Conservation (phyloP, 1,140 invertebrate species). For the Pogonognathellus flavescens region DNA sequence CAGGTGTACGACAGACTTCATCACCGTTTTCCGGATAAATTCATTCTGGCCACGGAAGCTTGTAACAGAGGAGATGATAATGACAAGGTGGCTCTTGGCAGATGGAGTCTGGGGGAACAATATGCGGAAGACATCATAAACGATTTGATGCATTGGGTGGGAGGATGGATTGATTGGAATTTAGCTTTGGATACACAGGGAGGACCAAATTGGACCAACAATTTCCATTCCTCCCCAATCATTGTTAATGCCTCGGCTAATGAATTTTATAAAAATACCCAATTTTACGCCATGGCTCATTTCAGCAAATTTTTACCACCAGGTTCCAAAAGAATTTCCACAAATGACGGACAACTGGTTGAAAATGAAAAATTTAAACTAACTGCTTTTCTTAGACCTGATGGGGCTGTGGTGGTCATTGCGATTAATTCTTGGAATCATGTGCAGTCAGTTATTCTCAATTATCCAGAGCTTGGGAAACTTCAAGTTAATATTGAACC, state of each 20-base stretch:
- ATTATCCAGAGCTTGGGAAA: conserved; percentile 44
- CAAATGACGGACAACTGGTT: background rate
- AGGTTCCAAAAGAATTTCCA: conserved; percentile 72
- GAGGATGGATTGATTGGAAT: conserved; percentile 92
- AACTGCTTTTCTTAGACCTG: conserved; percentile 75
- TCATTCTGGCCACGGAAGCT: conserved; percentile 84
- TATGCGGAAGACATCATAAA: conserved; percentile 81
- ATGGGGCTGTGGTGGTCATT: conserved; percentile 74
- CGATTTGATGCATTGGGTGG: conserved; percentile 79
- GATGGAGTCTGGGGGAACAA: conserved; percentile 79
- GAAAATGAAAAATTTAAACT: background rate
- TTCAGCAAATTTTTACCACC: conserved; percentile 84
- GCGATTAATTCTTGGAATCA: conserved; percentile 76
- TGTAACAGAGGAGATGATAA: conserved; percentile 75
- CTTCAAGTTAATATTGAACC: conserved; percentile 57
- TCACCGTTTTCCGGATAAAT: conserved; percentile 78
- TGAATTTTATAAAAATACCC: conserved; percentile 90
- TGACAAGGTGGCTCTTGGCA: conserved; percentile 75
- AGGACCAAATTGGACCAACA: conserved; percentile 59
- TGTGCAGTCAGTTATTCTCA: conserved; percentile 45
- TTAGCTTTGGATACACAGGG: conserved; percentile 72
- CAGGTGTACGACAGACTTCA: conserved; percentile 73
- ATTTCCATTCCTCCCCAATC: conserved; percentile 47
- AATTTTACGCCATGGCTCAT: conserved; percentile 88
- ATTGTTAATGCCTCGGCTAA: conserved; percentile 66